Evolutionary conservation across 2,797 vertebrate genomes (phyloP).

Genomic region (Columba guinea): DNA sequence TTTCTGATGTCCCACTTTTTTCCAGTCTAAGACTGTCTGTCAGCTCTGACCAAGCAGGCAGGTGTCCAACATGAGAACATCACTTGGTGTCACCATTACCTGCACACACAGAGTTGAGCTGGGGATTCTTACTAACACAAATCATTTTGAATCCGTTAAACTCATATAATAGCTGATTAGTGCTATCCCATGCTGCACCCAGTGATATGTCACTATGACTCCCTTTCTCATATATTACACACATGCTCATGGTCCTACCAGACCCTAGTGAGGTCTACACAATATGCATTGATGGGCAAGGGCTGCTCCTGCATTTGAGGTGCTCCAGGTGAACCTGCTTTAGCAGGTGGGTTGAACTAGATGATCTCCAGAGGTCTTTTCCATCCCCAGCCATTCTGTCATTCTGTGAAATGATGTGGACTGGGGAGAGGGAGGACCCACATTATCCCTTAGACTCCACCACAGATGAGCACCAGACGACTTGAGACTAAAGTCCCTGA

Average conservation of each 20-base stretch:
- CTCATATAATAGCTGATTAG: not conserved
- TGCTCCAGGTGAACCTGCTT: not conserved
- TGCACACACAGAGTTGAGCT: not conserved
- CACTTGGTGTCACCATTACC: not conserved
- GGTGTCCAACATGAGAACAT: not conserved
- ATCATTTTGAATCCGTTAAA: not conserved
- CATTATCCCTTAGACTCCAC: not conserved
- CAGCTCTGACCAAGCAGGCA: not conserved
- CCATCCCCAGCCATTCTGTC: too few relatives aligned
- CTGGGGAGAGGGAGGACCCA: not conserved
- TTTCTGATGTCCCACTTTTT: not conserved
- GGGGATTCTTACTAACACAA: not conserved
- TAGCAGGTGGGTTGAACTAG: too few relatives aligned
- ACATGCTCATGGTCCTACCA: not conserved
- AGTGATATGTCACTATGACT: too few relatives aligned
- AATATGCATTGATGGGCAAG: not conserved
- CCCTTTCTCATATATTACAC: not conserved
- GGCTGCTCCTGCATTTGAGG: not conserved
- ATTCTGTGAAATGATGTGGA: not conserved
- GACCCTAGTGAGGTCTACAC: not conserved
- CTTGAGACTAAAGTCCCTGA: not conserved
- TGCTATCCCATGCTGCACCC: not conserved
- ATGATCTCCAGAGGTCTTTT: too few relatives aligned
- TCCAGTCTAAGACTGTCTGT: not conserved
- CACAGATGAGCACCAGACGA: not conserved